Evolutionary conservation across 2,888 invertebrate species (phyloP), one percentile per base, ranked within the genome.

Genomic region (Torymus auratus): DNA sequence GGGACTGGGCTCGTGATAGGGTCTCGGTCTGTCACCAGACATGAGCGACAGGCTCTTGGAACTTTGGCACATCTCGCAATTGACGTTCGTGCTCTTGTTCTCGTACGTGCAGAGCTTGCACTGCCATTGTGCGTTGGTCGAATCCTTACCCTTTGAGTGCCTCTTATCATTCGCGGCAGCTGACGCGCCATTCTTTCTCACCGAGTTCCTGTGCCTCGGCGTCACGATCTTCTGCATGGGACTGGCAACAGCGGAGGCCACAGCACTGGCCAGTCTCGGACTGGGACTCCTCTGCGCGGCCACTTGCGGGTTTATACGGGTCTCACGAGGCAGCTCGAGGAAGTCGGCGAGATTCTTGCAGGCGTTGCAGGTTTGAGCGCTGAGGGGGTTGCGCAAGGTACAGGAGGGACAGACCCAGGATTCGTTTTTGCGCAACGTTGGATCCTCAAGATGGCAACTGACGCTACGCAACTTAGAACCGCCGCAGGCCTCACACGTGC

Each of bases 401-500:
- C 97, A 97, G 0, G 95, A 94, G 88, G 93, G 93, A 85, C 81
- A 90, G 64, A 87, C 88, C 96, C 96, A 96, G 87, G 94, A 95
- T 88, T 95, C 94, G 14, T 95, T 95, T 86, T 94, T 94, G 28
- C 94, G 92, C 84, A 95, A 89, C 0, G 95, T 95, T 91, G 94
- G 93, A 85, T 95, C 95, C 84, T 94, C 93, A 50, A 93, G 92
- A 74, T 93, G 91, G 82, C 83, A 85, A 2, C 93, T 92, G 70
- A 95, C 92, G 84, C 95, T 95, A 83, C 94, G 94, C 10, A 96
- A 92, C 85, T 95, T 95, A 0, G 96, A 95, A n/a, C 96, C 96
- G 60, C 96, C 96, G 89, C 98, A 98, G 0, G 96, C 97, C 13
- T 95, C 95, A 89, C 98, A 98, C 0, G 95, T 94, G 81, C 94